phyloP scores from a whole-genome alignment of 2,113 vertebrate species.

The Lepidothrix coronata region DNA sequence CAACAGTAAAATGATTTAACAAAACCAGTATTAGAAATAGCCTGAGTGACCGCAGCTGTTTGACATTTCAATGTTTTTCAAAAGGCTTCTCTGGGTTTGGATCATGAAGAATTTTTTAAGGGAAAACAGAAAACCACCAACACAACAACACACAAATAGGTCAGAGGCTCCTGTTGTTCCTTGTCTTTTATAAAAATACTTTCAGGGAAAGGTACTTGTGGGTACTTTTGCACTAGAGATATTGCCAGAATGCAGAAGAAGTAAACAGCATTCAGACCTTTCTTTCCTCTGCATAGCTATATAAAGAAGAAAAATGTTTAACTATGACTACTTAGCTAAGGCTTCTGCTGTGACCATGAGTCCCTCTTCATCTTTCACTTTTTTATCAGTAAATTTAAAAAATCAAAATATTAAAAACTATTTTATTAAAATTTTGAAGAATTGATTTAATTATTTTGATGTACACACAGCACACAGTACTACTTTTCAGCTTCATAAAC shows the following conservation, averaged over 20 bases:
- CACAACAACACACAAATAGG: not conserved
- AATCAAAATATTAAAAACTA: not conserved
- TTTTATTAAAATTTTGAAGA: not conserved
- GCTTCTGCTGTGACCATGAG: not conserved
- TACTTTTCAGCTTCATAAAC: not conserved
- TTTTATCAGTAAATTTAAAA: not conserved
- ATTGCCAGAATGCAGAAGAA: not conserved
- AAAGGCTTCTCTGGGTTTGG: not conserved
- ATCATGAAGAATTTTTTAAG: not conserved
- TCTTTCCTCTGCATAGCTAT: not conserved
- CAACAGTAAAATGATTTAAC: not conserved
- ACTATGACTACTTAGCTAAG: not conserved
- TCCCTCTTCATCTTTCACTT: not conserved
- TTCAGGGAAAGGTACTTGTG: not conserved
- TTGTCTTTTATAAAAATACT: not conserved
- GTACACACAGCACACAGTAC: not conserved
- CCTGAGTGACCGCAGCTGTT: not conserved
- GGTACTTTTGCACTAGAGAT: not conserved
- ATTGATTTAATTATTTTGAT: not conserved
- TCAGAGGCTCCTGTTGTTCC: not conserved
- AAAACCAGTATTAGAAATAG: not conserved
- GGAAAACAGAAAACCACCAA: not conserved
- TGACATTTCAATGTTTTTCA: conserved; percentile 10
- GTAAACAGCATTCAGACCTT: not conserved
- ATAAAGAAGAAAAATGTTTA: not conserved